Evolutionary conservation across 2,888 invertebrate species (phyloP), one percentile per base, ranked within the genome.

Genomic region (Helleia helle): DNA sequence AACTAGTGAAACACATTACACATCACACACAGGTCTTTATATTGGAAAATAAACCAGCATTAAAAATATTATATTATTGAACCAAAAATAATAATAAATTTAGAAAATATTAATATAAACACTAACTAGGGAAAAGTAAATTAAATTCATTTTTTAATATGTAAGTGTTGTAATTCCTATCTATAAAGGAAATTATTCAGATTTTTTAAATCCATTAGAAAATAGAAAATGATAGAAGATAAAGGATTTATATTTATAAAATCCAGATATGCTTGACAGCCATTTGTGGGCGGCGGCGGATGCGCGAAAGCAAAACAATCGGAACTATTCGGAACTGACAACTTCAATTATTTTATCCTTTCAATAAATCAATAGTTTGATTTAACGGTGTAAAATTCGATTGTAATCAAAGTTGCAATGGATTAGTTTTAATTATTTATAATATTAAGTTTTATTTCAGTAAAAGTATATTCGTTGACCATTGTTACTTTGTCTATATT

Each of bases 241-340:
- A 8, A 4, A 12, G 34, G 11, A 8, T 11, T 34, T 11, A 22
- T 11, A 8, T 11, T 18, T 18, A 15, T n/a, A 18, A 31, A 31
- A 9, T 11, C 8, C 11, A 7, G 18, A 18, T 34, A 8, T 17
- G n/a, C 58, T 65, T 66, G 73, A 71, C 72, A 70, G 71, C 66
- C 69, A 71, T 50, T 46, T 44, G 40, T 43, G 47, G 77, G 76
- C 70, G 79, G 70, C 70, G 70, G 63, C 58, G 69, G 67, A 71
- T 62, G 59, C 61, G 63, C 58, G 60, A 58, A 13, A 65, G 58
- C 67, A 69, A 71, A 72, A 71, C 67, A 71, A 61, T 54, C 67
- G 56, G 51, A 42, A 42, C 52, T 62, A 13, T n/a, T n/a, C n/a
- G n/a, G 36, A 15, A 26, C 24, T 38, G 47, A 70, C 73, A 76